These are phyloP conservation scores for Calosoma granatense DNA, from an alignment of 1,140 invertebrate species.

Conservation along the genomic window DNA sequence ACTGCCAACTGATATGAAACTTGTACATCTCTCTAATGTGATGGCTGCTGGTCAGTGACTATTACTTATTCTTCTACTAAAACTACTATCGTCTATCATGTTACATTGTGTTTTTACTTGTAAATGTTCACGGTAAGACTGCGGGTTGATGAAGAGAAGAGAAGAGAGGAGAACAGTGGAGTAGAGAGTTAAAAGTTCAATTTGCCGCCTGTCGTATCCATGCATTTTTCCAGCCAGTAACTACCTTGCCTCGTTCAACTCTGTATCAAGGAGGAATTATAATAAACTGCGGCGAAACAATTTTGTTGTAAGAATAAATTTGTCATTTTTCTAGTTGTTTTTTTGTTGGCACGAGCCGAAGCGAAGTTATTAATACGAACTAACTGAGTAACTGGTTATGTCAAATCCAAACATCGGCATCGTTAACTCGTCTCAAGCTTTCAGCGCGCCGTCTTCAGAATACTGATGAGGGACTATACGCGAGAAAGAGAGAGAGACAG, in stretches of 20 bases:
- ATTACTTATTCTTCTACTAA: no score
- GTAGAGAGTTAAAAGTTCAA: not conserved
- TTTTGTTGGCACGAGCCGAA: conserved; percentile 29
- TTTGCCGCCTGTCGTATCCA: conserved; percentile 27
- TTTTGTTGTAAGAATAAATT: conserved; percentile 25
- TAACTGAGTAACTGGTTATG: conserved; percentile 39
- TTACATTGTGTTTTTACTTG: no score
- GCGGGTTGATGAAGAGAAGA: no score
- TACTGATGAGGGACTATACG: conserved; percentile 32
- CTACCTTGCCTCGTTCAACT: conserved; percentile 17
- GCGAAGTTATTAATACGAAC: conserved; percentile 37
- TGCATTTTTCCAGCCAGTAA: conserved; percentile 30
- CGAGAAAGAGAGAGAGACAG: conserved; percentile 6
- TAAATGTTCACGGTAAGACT: no score
- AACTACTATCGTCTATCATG: no score
- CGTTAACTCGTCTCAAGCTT: conserved; percentile 26
- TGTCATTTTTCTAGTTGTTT: conserved; percentile 36
- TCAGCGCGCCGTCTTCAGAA: conserved; percentile 23
- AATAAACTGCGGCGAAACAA: conserved; percentile 14
- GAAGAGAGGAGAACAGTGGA: no score
- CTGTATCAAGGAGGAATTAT: conserved; percentile 15
- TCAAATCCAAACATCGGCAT: conserved; percentile 35
- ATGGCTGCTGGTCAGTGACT: no score
- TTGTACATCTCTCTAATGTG: no score
- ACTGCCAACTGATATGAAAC: no score